These are phyloP conservation scores for Lerema accius DNA, from an alignment of 1,140 invertebrate species.

Conservation along the genomic window DNA sequence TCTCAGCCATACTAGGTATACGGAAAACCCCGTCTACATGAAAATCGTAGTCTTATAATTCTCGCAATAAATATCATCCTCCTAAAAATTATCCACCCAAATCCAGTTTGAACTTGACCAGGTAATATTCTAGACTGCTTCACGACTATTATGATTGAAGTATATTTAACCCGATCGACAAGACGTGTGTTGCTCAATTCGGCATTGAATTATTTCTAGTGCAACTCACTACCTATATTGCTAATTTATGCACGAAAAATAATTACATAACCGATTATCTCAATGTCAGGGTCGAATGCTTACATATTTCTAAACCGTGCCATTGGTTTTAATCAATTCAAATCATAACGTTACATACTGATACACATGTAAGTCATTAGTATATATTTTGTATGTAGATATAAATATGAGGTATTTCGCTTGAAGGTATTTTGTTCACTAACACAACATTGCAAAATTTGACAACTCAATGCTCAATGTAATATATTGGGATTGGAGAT, in stretches of 20 bases:
- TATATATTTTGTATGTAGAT: constrained; percentile 6
- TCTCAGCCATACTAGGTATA: too few relatives aligned
- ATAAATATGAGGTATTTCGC: constrained; percentile 6
- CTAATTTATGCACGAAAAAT: constrained; percentile 25
- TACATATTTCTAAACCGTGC: constrained; percentile 17
- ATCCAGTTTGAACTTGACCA: background rate
- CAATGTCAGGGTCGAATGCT: constrained; percentile 19
- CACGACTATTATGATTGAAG: background rate
- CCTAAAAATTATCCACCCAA: background rate
- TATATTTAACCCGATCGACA: background rate
- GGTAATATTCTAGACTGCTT: background rate
- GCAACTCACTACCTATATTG: constrained; percentile 12
- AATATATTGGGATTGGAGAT: constrained; percentile 11
- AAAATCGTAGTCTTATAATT: too few relatives aligned
- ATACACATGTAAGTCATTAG: constrained; percentile 10
- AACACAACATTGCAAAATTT: constrained; percentile 19
- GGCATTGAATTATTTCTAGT: constrained; percentile 2
- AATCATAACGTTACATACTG: constrained; percentile 6
- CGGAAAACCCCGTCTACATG: too few relatives aligned
- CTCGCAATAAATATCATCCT: too few relatives aligned
- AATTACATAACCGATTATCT: constrained; percentile 22
- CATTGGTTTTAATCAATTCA: constrained; percentile 27
- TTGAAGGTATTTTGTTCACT: constrained; percentile 10
- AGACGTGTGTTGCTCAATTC: background rate
- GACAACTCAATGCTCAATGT: constrained; percentile 37